Evolutionary conservation across 1,140 invertebrate genomes (phyloP).

Genomic region (Orchestia grillus): DNA sequence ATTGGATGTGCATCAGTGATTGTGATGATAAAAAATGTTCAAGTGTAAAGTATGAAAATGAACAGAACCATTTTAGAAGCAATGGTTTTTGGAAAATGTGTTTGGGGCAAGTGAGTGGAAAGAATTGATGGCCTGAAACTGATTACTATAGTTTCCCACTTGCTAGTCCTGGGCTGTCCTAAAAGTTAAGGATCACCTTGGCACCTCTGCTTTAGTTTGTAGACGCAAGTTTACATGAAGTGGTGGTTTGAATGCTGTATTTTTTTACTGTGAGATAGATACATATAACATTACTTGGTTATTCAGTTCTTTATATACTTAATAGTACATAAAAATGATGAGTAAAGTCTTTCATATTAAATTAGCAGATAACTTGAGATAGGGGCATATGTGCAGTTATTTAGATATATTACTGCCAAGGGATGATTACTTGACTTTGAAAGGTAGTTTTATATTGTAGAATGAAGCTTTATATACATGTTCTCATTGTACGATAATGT

Average conservation of each 20-base stretch:
- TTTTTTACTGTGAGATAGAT: not conserved
- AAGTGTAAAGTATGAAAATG: not conserved
- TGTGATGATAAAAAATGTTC: not conserved
- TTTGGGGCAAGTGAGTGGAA: not conserved
- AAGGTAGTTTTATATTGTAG: not conserved
- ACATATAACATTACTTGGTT: not conserved
- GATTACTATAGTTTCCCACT: not conserved
- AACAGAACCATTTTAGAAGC: not conserved
- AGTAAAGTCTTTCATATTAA: not conserved
- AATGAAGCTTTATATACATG: not conserved
- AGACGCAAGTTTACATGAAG: not conserved
- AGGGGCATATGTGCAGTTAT: not conserved
- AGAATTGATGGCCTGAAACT: not conserved
- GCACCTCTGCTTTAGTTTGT: not conserved
- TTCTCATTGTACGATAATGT: slow-evolving; percentile 9
- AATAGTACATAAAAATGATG: not conserved
- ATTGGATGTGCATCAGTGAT: not conserved
- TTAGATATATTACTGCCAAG: not conserved
- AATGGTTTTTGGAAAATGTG: not conserved
- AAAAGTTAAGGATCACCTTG: not conserved
- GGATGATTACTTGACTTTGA: not conserved
- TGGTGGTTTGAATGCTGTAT: not conserved
- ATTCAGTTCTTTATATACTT: not conserved
- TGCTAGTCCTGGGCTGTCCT: not conserved
- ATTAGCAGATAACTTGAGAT: not conserved